phyloP scores from a whole-genome alignment of 2,113 vertebrate genomes.

The Syrrhaptes paradoxus region DNA sequence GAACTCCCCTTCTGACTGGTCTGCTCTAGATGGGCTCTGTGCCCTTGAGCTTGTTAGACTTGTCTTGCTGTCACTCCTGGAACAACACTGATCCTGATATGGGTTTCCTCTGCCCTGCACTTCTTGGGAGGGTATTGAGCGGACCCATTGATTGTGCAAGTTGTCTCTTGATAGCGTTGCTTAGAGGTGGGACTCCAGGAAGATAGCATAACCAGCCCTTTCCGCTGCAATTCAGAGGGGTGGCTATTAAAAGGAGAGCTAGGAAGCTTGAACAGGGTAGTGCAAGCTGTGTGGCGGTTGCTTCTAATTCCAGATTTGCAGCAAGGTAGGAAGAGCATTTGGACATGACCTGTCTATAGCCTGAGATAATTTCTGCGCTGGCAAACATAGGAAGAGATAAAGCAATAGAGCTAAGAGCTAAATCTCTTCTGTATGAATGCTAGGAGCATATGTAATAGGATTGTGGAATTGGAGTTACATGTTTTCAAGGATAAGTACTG shows the following conservation, averaged over 20 bases:
- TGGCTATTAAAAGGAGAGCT: not conserved
- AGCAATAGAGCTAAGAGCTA: slow-evolving; percentile 25
- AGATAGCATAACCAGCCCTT: not conserved
- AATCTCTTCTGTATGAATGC: slow-evolving; percentile 25
- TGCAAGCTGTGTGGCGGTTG: not conserved
- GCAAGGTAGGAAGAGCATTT: not conserved
- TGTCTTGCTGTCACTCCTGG: not conserved
- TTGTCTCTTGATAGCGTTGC: not conserved
- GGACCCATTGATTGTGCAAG: not conserved
- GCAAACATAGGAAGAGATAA: not conserved
- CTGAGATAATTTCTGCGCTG: slow-evolving; percentile 23
- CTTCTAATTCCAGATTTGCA: not conserved
- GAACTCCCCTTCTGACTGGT: not conserved
- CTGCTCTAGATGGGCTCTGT: not conserved
- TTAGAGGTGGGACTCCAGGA: not conserved
- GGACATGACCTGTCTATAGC: not conserved
- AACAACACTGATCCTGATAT: accelerated
- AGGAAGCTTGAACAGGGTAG: not conserved
- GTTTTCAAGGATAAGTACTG: slow-evolving; percentile 13
- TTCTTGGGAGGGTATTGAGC: not conserved
- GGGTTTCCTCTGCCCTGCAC: not conserved
- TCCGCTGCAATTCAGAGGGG: not conserved
- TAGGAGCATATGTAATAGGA: slow-evolving; percentile 46
- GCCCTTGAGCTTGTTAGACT: not conserved
- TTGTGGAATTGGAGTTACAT: slow-evolving; percentile 32